These are phyloP conservation scores for Enteromius thamalakanensis DNA, from an alignment of 2,797 vertebrate genomes.

Conservation along the genomic window DNA sequence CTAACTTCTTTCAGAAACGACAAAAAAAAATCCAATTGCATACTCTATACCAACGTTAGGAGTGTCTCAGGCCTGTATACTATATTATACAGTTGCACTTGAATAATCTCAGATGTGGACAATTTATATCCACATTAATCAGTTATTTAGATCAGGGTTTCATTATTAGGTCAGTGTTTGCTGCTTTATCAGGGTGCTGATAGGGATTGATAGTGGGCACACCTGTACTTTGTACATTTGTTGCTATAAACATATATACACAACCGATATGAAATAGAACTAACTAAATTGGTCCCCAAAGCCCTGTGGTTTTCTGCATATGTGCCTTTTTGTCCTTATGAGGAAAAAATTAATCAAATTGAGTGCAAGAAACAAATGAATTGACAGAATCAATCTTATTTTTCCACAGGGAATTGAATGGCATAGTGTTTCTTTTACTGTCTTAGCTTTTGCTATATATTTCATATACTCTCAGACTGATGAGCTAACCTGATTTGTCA, in stretches of 20 bases:
- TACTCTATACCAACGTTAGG: not conserved
- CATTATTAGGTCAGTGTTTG: not conserved
- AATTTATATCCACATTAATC: not conserved
- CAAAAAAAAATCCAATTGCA: not conserved
- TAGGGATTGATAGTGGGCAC: not conserved
- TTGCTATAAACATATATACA: not conserved
- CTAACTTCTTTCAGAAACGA: not conserved
- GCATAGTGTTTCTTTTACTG: not conserved
- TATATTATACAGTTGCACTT: not conserved
- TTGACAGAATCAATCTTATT: slow-evolving; percentile 33
- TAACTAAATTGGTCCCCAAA: not conserved
- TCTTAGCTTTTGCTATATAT: slow-evolving; percentile 17
- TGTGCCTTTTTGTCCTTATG: not conserved
- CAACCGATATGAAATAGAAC: not conserved
- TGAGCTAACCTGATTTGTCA: slow-evolving; percentile 3
- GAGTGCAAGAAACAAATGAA: slow-evolving; percentile 18
- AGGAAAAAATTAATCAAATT: slow-evolving; percentile 10
- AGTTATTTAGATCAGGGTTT: not conserved
- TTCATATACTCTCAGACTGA: slow-evolving; percentile 18
- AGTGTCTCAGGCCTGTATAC: not conserved
- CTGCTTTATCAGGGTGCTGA: not conserved
- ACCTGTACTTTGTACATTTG: slow-evolving; percentile 12
- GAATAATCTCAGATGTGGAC: not conserved
- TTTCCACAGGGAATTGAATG: not conserved
- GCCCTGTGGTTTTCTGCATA: not conserved